phyloP scores from a whole-genome alignment of 2,113 vertebrate genomes.

The Channa argus region DNA sequence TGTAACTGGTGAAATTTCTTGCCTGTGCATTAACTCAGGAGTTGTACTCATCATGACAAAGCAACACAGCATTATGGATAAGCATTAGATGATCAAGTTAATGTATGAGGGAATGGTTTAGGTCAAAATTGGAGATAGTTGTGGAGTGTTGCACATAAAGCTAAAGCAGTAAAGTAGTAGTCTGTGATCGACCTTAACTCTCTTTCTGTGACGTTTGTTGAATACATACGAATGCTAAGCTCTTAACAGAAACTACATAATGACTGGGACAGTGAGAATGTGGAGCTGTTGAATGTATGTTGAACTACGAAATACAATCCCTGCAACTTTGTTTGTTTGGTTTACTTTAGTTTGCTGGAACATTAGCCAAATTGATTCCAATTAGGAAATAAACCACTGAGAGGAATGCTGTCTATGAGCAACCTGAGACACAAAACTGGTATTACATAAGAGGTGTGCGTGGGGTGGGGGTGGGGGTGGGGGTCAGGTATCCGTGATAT shows the following conservation, averaged over 20 bases:
- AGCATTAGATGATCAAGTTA: background rate
- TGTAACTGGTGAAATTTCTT: too few species aligned
- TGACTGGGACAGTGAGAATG: constrained; percentile 16
- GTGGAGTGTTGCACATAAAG: background rate
- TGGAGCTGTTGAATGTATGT: constrained; percentile 23
- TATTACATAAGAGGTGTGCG: constrained; percentile 4
- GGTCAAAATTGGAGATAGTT: background rate
- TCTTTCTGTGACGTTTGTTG: background rate
- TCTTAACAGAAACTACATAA: constrained; percentile 13
- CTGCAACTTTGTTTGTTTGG: constrained; percentile 51
- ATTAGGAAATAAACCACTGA: constrained; percentile 64
- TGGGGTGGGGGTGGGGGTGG: background rate
- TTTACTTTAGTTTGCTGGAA: constrained; percentile 57
- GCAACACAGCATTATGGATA: background rate
- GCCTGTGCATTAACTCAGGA: too few species aligned
- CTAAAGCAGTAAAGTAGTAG: background rate
- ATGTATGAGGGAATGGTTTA: background rate
- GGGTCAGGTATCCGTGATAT: background rate
- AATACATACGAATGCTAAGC: background rate
- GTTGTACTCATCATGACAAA: too few species aligned
- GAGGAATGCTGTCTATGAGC: constrained; percentile 62
- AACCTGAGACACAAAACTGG: constrained; percentile 41
- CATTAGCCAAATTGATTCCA: constrained; percentile 69
- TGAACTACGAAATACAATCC: constrained; percentile 39
- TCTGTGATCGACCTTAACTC: background rate